Evolutionary conservation across 2,888 invertebrate genomes (phyloP).

Genomic region (Metalampra italica): DNA sequence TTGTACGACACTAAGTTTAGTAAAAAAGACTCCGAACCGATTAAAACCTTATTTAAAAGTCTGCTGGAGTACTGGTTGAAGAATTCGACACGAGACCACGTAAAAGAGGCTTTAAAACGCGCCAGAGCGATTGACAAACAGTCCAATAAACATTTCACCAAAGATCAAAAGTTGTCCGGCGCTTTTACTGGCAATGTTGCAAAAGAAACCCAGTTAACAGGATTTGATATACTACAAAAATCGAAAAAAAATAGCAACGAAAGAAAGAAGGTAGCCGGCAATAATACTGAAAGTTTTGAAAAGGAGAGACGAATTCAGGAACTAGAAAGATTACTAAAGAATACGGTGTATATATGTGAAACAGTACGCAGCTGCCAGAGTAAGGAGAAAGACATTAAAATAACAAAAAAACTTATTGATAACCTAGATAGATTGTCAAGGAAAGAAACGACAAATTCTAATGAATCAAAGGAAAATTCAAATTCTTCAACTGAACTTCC

Average conservation of each 20-base stretch:
- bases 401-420: constrained; percentile 49
- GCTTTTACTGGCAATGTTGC: constrained; percentile 25
- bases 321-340: constrained; percentile 55
- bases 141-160: constrained; percentile 43
- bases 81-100: constrained; percentile 32
- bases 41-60: constrained; percentile 50
- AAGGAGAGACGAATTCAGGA: constrained; percentile 57
- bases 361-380: constrained; percentile 29
- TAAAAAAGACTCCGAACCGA: constrained; percentile 37
- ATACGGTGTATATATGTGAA: constrained; percentile 56
- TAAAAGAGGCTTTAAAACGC: constrained; percentile 32
- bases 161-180: constrained; percentile 48
- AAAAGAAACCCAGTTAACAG: constrained; percentile 49
- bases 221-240: constrained; percentile 24
- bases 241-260: constrained; percentile 7
- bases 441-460: constrained; percentile 4
- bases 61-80: constrained; percentile 60
- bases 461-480: constrained; percentile 23
- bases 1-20: constrained; percentile 40
- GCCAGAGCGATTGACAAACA: constrained; percentile 40
- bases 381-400: constrained; percentile 50
- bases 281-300: constrained; percentile 34
- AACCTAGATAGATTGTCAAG: constrained; percentile 38
- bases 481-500: constrained; percentile 45
- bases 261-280: neutral